Conservation (phyloP, 2,113 vertebrate species). For the Lagenorhynchus albirostris region DNA sequence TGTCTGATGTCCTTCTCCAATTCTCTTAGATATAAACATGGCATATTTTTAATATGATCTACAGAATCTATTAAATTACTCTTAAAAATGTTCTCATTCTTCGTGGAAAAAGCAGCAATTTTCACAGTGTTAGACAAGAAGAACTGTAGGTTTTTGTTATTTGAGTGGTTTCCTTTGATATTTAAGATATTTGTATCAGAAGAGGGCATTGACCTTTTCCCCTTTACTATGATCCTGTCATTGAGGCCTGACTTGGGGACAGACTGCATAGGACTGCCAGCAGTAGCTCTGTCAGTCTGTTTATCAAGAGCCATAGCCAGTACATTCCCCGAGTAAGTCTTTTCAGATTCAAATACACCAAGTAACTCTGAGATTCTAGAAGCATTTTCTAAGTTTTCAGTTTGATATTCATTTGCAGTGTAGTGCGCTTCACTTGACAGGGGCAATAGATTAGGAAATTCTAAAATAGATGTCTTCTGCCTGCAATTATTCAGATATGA, state of each 20-base stretch:
- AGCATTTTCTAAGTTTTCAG: slow-evolving; percentile 52
- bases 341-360: slow-evolving; percentile 58
- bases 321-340: slow-evolving; percentile 47
- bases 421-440: slow-evolving; percentile 41
- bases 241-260: neutral
- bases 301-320: slow-evolving; percentile 40
- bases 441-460: slow-evolving; percentile 30
- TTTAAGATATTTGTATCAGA: slow-evolving; percentile 32
- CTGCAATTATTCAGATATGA: slow-evolving; percentile 49
- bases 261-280: slow-evolving; percentile 59
- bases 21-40: slow-evolving; percentile 61
- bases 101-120: slow-evolving; percentile 64
- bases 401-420: slow-evolving; percentile 26
- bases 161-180: slow-evolving; percentile 55
- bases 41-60: slow-evolving; percentile 54
- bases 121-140: slow-evolving; percentile 70
- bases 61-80: slow-evolving; percentile 47
- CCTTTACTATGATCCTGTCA: slow-evolving; percentile 20
- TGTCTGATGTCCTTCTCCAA: slow-evolving; percentile 16
- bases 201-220: slow-evolving; percentile 32
- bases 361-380: slow-evolving; percentile 72
- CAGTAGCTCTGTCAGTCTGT: slow-evolving; percentile 54
- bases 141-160: slow-evolving; percentile 63
- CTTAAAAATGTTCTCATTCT: slow-evolving; percentile 48
- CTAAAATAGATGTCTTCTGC: slow-evolving; percentile 63